Base-by-base conservation (phyloP, 2,113 vertebrate species). In the Laticauda laticaudata region DNA sequence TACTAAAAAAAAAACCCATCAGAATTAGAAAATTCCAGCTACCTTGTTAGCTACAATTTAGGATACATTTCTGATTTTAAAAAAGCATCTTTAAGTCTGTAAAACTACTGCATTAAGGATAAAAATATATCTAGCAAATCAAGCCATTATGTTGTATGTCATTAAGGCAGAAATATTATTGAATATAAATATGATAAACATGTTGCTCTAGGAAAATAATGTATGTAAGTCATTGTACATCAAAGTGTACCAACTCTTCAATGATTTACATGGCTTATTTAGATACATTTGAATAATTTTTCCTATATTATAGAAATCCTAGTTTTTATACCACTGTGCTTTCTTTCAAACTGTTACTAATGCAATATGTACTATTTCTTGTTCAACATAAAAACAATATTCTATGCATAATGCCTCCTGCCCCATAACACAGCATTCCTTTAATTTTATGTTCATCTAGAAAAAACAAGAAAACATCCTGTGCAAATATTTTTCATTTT, bases 401-500 rank as follows among this genome's bases (percentile, higher is more conserved):
- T 45, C 18, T 18, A n/a, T 85, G 59, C 54, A 89, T 11, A 92
- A 3, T 91, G 57, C 89, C 81, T 43, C 1, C 15, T 45, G 8
- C 45, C 45, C 45, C 53, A 53, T 39, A 61, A 55, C 59, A 85
- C 34, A 92, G 34, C 20, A 45, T 26, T 88, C 4, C 39, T 91
- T 75, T 56, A 24, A 54, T 26, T 75, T 88, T 53, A 26, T 85
- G 43, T 56, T 29, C 34, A 48, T 56, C 34, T 69, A 11, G 54
- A 64, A 29, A 91, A 90, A n/a, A 20, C 55, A 92, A 55, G 20
- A 86, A 92, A 93, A 48, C 61, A 88, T 56, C 45, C 26, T 57
- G 89, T 57, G 59, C 45, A 34, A 15, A 90, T 92, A n/a, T 45
- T 86, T 92, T 92, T 93, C 43, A 94, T 91, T 91, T 64, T 86